Percentiles rank a stretch among this genome's conserved stretches.
Conservation (phyloP, 2,888 invertebrate species). For the Asteroscopus sphinx region DNA sequence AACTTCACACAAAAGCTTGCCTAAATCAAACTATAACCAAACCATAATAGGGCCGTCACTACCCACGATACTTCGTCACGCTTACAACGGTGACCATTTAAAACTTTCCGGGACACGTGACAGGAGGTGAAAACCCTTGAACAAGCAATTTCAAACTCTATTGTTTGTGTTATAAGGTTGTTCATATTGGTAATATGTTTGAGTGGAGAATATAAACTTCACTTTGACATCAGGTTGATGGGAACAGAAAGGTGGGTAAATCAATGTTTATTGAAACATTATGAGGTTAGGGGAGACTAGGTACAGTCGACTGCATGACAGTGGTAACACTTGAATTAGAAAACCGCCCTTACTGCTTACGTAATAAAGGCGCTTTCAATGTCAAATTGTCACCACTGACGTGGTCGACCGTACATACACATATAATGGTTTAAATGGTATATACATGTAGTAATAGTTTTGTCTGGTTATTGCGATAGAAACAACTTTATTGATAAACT, state of each 20-base stretch:
- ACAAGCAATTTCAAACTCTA: conserved; percentile 38
- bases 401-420: no score
- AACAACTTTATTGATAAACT: no score
- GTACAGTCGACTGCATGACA: no score
- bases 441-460: no score
- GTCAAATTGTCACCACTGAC: no score
- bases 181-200: conserved; percentile 3
- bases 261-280: conserved; percentile 3
- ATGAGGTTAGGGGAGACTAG: no score
- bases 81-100: conserved; percentile 75
- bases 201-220: conserved; percentile 25
- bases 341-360: no score
- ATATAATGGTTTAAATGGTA: no score
- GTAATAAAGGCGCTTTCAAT: no score
- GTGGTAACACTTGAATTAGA: no score
- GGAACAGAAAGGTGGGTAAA: conserved; percentile 12
- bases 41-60: conserved; percentile 77
- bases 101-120: conserved; percentile 68
- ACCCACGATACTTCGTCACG: conserved; percentile 73
- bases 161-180: conserved; percentile 13
- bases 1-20: conserved; percentile 32
- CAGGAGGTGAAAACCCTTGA: conserved; percentile 23
- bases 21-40: conserved; percentile 65
- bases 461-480: no score
- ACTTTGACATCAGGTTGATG: conserved; percentile 16